Conservation (phyloP, 2,797 vertebrate genomes). For the Lagorchestes hirsutus region DNA sequence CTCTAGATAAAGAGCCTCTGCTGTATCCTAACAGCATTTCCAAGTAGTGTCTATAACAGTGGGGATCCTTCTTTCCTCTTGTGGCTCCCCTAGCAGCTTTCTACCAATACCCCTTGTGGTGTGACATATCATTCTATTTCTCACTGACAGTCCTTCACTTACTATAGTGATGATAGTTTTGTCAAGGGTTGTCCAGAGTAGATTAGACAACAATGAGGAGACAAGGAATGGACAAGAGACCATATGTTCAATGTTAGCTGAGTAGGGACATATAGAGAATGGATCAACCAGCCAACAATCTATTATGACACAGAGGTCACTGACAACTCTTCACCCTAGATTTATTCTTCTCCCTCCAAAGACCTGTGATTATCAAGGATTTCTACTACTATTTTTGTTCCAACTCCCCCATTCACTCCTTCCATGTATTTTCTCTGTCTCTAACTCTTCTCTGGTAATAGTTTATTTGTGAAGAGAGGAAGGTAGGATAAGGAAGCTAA, state of each 20-base stretch:
- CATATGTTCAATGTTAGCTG: conserved; percentile 16
- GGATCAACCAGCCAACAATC: conserved; percentile 45
- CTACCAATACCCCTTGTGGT: neutral
- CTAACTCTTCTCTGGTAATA: neutral
- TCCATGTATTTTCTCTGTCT: neutral
- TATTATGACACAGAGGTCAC: neutral
- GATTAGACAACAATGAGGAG: neutral
- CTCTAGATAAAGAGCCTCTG: neutral
- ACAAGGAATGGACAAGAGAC: conserved; percentile 31
- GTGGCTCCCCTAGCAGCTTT: conserved; percentile 8
- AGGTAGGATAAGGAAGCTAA: neutral
- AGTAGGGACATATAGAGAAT: neutral
- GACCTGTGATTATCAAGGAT: neutral
- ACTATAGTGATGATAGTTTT: conserved; percentile 38
- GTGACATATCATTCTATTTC: conserved; percentile 5
- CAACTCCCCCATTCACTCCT: neutral
- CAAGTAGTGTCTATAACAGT: neutral
- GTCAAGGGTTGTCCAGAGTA: conserved; percentile 42
- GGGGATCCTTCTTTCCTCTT: neutral
- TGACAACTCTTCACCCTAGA: neutral
- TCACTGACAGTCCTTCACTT: neutral
- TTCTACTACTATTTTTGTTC: neutral
- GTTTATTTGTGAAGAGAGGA: neutral
- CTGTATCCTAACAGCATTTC: neutral
- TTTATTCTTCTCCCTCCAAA: neutral